Conservation (phyloP, 2,113 vertebrate genomes). For the Ginglymostoma cirratum region DNA sequence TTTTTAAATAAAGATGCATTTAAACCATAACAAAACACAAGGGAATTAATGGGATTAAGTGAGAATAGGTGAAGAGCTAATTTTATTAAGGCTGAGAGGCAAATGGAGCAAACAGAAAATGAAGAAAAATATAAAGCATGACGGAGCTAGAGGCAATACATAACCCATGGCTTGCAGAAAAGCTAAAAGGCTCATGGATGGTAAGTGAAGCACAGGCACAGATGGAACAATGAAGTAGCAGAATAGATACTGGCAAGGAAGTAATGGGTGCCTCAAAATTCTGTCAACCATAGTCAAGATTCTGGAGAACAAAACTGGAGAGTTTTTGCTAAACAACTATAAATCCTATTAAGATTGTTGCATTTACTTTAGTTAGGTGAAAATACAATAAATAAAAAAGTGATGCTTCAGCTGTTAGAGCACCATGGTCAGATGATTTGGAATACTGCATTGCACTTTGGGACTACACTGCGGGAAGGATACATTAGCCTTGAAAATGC, state of each 20-base stretch:
- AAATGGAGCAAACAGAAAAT: background rate
- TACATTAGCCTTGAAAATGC: background rate
- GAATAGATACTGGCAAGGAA: background rate
- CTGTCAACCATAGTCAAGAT: background rate
- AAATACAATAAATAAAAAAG: background rate
- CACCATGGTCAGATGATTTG: background rate
- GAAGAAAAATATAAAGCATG: background rate
- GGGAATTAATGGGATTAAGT: background rate
- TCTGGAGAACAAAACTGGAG: background rate
- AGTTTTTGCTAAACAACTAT: background rate
- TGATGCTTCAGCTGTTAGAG: background rate
- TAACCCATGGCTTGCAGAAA: background rate
- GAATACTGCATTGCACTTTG: background rate
- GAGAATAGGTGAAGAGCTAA: background rate
- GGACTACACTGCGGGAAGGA: background rate
- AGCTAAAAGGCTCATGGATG: background rate
- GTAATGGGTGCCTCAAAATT: background rate
- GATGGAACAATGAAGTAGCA: background rate
- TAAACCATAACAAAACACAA: background rate
- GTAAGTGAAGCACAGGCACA: background rate
- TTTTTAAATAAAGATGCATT: background rate
- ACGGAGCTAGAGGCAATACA: background rate
- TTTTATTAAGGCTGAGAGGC: background rate
- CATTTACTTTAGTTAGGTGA: background rate
- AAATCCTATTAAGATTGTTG: background rate